A percentile compares a stretch with the other conserved stretches of the same genome.
phyloP scores from a whole-genome alignment of 1,140 invertebrate genomes.

The Sycophila sp. region DNA sequence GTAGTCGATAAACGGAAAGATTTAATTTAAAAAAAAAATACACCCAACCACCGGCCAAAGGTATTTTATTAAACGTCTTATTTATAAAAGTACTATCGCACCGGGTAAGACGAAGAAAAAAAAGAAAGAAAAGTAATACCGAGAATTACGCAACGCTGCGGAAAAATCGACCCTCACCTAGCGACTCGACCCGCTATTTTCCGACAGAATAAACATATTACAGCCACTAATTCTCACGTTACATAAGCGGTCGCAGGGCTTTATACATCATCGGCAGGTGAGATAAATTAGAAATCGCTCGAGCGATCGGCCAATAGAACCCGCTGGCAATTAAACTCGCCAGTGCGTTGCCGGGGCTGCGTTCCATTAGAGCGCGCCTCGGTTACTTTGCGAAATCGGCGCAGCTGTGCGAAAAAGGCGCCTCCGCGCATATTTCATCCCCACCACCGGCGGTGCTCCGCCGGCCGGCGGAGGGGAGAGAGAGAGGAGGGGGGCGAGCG shows the following conservation, averaged over 20 bases:
- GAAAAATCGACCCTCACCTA: neutral
- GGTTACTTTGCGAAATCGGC: neutral
- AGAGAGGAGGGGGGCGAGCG: no score
- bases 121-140: neutral
- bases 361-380: neutral
- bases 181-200: no score
- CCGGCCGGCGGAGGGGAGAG: no score
- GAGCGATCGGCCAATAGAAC: no score
- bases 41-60: neutral
- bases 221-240: neutral
- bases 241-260: neutral
- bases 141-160: neutral
- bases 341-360: neutral
- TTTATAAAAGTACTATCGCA: no score
- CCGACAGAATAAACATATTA: neutral
- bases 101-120: no score
- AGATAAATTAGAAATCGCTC: neutral
- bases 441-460: no score
- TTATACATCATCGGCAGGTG: neutral
- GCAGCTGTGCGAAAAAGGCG: no score
- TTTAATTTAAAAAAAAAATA: neutral
- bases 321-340: neutral
- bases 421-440: no score
- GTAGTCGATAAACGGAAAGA: neutral
- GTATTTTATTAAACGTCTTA: conserved; percentile 1